Conservation (phyloP, 2,113 vertebrate species). For the Ellobius talpinus region DNA sequence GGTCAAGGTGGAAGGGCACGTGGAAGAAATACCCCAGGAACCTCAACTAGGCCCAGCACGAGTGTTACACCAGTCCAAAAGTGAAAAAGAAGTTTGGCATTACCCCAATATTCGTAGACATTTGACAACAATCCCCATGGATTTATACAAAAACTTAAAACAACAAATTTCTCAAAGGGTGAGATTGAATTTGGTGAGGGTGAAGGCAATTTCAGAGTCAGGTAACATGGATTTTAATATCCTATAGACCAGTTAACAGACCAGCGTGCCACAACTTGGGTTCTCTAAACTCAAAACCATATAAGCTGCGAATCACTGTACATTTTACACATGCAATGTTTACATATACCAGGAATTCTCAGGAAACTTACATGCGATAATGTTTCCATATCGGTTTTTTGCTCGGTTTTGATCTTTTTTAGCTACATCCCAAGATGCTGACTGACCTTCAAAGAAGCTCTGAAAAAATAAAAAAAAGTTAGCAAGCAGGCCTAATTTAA, state of each 20-base stretch:
- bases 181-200: conserved; percentile 47
- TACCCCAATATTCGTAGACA: conserved; percentile 43
- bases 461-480: conserved; percentile 87
- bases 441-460: conserved; percentile 99
- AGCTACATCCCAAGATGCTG: conserved; percentile 99
- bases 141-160: conserved; percentile 63
- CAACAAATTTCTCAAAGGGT: conserved; percentile 44
- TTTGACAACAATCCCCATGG: conserved; percentile 60
- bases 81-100: conserved; percentile 49
- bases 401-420: conserved; percentile 99
- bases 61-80: not conserved
- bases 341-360: conserved; percentile 24
- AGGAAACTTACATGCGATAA: conserved; percentile 97
- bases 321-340: conserved; percentile 4
- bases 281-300: conserved; percentile 54
- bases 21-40: not conserved
- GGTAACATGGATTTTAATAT: conserved; percentile 41
- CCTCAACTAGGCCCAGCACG: not conserved
- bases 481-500: conserved; percentile 58
- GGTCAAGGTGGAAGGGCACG: not conserved
- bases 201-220: conserved; percentile 43
- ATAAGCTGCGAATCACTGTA: conserved; percentile 30
- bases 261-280: rapidly evolving
- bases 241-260: conserved; percentile 24
- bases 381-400: conserved; percentile 99